Base-by-base conservation (phyloP, 2,888 invertebrate genomes). In the Pseudococcus longispinus region DNA sequence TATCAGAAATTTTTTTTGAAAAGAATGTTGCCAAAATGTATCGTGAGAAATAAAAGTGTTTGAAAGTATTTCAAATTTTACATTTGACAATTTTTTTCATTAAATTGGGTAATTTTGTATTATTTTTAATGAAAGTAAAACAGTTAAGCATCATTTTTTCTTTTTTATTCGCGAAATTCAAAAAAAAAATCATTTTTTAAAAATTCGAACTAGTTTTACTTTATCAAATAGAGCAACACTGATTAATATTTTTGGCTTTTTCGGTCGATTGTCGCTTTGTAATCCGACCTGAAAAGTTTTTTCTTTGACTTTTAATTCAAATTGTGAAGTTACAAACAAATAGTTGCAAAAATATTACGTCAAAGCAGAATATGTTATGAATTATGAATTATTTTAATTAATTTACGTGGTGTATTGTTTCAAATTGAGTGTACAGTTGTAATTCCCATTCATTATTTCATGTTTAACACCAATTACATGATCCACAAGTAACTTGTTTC, bases 291-390 rank as follows among this genome's bases (percentile, higher is more conserved):
- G 15, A 29, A 15, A 29, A 18, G 5, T 29, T n/a, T 26, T 29
- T 29, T 29, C 70, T 4, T 32, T 32, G 70, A 70, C 11, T 70
- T 70, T 70, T 70, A 6, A 32, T 37, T 4, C 37, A 37, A 37
- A 4, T 37, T 37, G 23, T 32, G 29, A 26, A 29, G 18, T 18
- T 32, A 18, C 15, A 65, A 32, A 5, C 15, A 70, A 70, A 70
- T 70, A 70, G 70, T 70, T 70, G 70, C 70, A 18, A 70, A 65
- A 26, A 65, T 23, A 70, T 70, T 70, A 70, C 46, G 74, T 77
- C 44, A 15, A 23, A 15, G 42, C 8, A 15, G 5, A 42, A 23
- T 18, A 23, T 74, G 23, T 23, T 26, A 42, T 77, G 23, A 51
- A 60, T 87, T n/a, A 44, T 5, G 15, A 55, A 20, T 32, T 82